Percentiles rank a stretch among this genome's conserved stretches.
Conservation (phyloP, 1,140 invertebrate species). For the Ruditapes philippinarum region DNA sequence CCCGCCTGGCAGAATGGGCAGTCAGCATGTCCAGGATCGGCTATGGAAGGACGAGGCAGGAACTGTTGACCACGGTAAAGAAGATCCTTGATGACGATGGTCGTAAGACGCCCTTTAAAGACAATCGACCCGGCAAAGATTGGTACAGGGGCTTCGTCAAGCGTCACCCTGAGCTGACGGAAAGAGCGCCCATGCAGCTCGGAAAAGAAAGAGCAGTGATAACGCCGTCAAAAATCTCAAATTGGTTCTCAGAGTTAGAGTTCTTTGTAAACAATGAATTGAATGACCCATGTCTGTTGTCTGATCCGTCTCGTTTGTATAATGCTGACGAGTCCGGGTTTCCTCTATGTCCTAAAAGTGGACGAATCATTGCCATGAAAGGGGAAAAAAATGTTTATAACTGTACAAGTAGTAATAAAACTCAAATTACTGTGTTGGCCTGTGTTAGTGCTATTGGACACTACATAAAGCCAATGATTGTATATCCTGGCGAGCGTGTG, state of each 20-base stretch:
- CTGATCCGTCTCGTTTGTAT: not conserved
- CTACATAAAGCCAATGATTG: not conserved
- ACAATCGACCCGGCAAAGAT: conserved; percentile 82
- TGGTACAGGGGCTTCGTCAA: conserved; percentile 87
- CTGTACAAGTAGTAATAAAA: not conserved
- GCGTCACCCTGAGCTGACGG: conserved; percentile 85
- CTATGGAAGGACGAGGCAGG: conserved; percentile 49
- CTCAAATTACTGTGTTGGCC: conserved; percentile 16
- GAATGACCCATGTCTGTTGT: not conserved
- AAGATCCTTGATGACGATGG: conserved; percentile 54
- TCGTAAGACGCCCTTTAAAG: conserved; percentile 39
- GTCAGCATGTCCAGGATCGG: conserved; percentile 56
- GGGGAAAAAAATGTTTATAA: conserved; percentile 16
- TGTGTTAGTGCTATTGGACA: not conserved
- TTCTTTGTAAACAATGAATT: not conserved
- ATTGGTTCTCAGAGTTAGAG: conserved; percentile 45
- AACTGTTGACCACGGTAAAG: conserved; percentile 30
- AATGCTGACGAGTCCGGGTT: conserved; percentile 43
- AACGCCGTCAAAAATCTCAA: conserved; percentile 25
- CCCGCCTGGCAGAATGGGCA: conserved; percentile 43
- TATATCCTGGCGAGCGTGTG: conserved; percentile 28
- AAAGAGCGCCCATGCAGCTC: conserved; percentile 80
- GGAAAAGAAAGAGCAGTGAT: conserved; percentile 65
- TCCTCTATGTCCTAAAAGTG: conserved; percentile 21
- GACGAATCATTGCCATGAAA: not conserved